Conservation (phyloP, 2,113 vertebrate species). For the Leiothrix lutea region DNA sequence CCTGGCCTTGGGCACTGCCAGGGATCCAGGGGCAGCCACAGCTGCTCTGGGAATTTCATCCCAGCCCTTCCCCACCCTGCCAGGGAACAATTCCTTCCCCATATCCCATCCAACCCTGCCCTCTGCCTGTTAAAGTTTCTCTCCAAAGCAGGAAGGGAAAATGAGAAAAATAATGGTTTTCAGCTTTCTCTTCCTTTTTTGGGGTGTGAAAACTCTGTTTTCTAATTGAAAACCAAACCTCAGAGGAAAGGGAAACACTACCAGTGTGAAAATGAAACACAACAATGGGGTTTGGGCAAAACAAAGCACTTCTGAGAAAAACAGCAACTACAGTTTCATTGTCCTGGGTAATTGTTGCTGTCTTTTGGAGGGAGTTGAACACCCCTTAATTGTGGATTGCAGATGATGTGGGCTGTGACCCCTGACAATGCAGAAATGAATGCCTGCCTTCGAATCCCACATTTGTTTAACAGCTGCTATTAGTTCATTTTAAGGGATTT, state of each 20-base stretch:
- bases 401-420: background rate
- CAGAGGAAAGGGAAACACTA: background rate
- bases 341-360: background rate
- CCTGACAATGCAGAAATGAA: background rate
- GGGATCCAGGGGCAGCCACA: background rate
- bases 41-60: background rate
- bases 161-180: background rate
- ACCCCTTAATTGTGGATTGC: background rate
- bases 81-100: background rate
- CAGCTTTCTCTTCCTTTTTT: background rate
- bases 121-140: background rate
- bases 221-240: background rate
- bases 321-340: background rate
- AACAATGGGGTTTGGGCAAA: background rate
- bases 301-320: background rate
- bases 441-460: background rate
- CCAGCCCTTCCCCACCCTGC: background rate
- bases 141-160: background rate
- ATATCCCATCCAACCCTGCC: background rate
- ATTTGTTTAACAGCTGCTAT: background rate
- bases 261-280: background rate
- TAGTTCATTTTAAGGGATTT: slow-evolving; percentile 12
- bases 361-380: background rate
- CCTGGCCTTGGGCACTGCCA: background rate
- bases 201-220: background rate